These are phyloP conservation scores for Argentina silus DNA, from an alignment of 2,797 vertebrate genomes.

Conservation along the genomic window DNA sequence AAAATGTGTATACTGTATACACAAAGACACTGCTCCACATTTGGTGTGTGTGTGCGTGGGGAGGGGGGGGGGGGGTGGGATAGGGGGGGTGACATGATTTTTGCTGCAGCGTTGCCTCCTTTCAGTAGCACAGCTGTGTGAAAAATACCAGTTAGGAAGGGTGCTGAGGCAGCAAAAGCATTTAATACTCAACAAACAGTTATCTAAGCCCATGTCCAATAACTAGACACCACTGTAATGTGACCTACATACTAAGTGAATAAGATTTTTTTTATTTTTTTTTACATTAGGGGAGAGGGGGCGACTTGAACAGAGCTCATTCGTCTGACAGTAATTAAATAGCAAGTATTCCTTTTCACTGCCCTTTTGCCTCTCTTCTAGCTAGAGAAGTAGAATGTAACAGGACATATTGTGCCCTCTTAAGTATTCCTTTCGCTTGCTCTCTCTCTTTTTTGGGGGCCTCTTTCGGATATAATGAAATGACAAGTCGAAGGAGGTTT, in stretches of 20 bases:
- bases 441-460: constrained; percentile 29
- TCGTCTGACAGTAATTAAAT: constrained; percentile 83
- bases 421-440: constrained; percentile 48
- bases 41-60: neutral
- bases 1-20: constrained; percentile 41
- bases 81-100: constrained; percentile 85
- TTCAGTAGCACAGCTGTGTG: constrained; percentile 97
- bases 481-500: constrained; percentile 26
- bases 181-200: constrained; percentile 98
- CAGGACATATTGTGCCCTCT: constrained; percentile 75
- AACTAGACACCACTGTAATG: constrained; percentile 91
- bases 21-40: constrained; percentile 38
- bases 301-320: constrained; percentile 73
- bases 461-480: constrained; percentile 49
- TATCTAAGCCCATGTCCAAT: constrained; percentile 97
- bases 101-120: constrained; percentile 88
- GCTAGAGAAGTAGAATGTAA: constrained; percentile 73
- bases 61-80: constrained; percentile 2
- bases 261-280: constrained; percentile 77
- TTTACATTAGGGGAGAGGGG: constrained; percentile 67
- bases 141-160: constrained; percentile 96
- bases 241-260: constrained; percentile 98
- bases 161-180: constrained; percentile 98
- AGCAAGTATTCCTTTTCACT: constrained; percentile 75
- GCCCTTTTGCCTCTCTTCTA: constrained; percentile 57